These are phyloP conservation scores for Conus canariensis DNA, from an alignment of 2,888 invertebrate species.

Conservation along the genomic window DNA sequence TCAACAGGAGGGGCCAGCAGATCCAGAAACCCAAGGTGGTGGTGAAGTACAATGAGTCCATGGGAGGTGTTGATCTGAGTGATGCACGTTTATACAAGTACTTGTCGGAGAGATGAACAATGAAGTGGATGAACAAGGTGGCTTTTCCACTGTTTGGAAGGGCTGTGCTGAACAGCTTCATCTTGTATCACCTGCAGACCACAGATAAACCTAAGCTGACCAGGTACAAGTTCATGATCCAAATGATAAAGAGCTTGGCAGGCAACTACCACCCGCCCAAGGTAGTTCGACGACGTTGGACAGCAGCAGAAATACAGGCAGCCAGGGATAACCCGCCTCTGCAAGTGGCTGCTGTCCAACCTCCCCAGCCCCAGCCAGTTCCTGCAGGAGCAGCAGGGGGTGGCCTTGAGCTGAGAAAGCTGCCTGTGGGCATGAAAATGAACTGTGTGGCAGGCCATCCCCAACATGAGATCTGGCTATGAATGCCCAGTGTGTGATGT, in stretches of 20 bases:
- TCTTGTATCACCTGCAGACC: not conserved
- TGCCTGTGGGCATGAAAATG: not conserved
- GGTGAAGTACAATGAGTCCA: conserved; percentile 19
- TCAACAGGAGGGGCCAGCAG: conserved; percentile 12
- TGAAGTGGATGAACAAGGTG: conserved; percentile 37
- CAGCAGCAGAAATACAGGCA: conserved; percentile 7
- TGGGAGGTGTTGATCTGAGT: too few relatives aligned
- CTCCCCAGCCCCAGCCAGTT: not conserved
- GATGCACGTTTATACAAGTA: too few relatives aligned
- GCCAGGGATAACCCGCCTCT: not conserved
- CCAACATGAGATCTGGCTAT: not conserved
- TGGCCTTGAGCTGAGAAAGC: not conserved
- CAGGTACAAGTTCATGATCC: conserved; percentile 9
- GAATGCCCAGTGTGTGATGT: conserved; percentile 13
- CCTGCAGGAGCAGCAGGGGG: not conserved
- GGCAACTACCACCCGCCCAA: not conserved
- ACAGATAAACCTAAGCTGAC: not conserved
- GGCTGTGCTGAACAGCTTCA: conserved; percentile 14
- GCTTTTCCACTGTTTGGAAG: not conserved
- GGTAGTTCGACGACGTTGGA: not conserved
- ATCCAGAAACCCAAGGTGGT: conserved; percentile 1
- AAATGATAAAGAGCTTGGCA: not conserved
- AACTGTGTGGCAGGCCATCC: conserved; percentile 9
- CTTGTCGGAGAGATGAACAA: not conserved
- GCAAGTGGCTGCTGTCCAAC: not conserved